Conservation (phyloP, 2,888 invertebrate genomes). For the Xanthostigma xanthostigma region DNA sequence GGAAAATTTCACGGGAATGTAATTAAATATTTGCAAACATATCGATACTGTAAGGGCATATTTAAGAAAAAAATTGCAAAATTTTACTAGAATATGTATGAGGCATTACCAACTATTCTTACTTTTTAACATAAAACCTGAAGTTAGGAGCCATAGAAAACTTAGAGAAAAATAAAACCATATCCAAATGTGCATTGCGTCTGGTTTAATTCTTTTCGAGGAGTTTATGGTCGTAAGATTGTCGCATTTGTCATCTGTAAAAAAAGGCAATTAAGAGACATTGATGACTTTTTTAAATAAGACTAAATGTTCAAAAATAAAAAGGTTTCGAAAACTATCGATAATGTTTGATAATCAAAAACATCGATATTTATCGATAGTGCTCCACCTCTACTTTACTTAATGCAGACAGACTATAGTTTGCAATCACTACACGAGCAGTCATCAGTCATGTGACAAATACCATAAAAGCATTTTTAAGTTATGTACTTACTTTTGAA, state of each 20-base stretch:
- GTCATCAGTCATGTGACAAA: too few relatives aligned
- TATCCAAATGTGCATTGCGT: constrained; percentile 22
- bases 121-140: constrained; percentile 22
- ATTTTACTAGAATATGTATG: not conserved
- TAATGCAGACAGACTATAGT: too few relatives aligned
- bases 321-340: too few relatives aligned
- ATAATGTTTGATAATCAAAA: too few relatives aligned
- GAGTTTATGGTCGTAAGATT: constrained; percentile 12
- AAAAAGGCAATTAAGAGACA: not conserved
- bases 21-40: too few relatives aligned
- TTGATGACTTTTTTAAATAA: too few relatives aligned
- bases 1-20: not conserved
- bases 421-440: too few relatives aligned
- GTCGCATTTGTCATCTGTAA: constrained; percentile 13
- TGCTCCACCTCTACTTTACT: too few relatives aligned
- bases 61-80: not conserved
- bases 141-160: constrained; percentile 23
- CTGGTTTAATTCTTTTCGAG: constrained; percentile 19
- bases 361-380: too few relatives aligned
- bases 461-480: too few relatives aligned
- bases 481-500: constrained; percentile 11
- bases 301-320: too few relatives aligned
- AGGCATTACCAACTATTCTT: constrained; percentile 12
- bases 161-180: constrained; percentile 24
- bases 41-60: too few relatives aligned